Base-by-base conservation (phyloP, 2,888 invertebrate genomes). In the Mylabris sibirica region DNA sequence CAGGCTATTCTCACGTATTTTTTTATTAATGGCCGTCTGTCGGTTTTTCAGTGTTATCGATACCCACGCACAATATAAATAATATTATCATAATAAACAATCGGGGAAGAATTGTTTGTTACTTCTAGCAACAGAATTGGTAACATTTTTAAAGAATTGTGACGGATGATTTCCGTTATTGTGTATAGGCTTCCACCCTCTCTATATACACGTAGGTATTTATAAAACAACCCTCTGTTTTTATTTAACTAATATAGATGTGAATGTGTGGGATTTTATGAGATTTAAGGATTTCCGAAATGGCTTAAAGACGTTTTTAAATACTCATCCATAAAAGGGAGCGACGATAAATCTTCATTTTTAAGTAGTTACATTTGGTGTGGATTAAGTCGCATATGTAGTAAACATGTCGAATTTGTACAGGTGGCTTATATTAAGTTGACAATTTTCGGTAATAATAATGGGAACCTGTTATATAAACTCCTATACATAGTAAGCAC, bases 281-380 rank as follows among this genome's bases (percentile, higher is more conserved):
- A 71, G 74, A 72, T 75, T 75, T 77, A 73, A 76, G 77, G 79
- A 78, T 78, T 79, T 79, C 80, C 80, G 78, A 79, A 79, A 78
- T 68, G 75, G 72, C 76, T 79, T 74, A 66, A 67, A 69, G 68
- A 72, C 69, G 9, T 53, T 53, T 72, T 74, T 70, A 74, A 78
- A 75, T 60, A 44, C 30, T 30, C 30, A 8, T 38, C 63, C 24
- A 22, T 57, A 53, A 66, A 63, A 9, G 26, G 62, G 57, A 35
- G 14, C 14, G 60, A 14, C 14, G 9, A 44, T 44, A 44, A 44
- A 17, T 44, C 44, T 11, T 44, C n/a, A 44, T 17, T 44, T 17
- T 44, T 35, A 38, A 12, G 3, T 11, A 26, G 24, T 57, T 14
- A 67, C 64, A 63, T 67, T 71, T 70, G 59, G 65, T 60, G 61